A percentile compares a stretch with the other conserved stretches of the same genome.
Conservation (phyloP, 1,140 invertebrate genomes). For the Drosophila lacteicornis region DNA sequence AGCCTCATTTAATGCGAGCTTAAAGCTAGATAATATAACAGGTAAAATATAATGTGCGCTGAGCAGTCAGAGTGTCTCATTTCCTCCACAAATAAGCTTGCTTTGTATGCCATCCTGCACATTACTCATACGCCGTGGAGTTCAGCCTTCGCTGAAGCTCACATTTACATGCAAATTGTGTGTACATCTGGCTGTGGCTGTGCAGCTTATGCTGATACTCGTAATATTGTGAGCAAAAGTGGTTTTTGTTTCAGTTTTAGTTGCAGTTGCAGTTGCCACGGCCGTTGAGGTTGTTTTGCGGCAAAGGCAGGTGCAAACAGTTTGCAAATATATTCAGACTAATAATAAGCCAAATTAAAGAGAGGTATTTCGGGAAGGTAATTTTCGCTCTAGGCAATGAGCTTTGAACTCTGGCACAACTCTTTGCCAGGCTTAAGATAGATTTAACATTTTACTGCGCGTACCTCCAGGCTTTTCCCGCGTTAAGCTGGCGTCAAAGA, state of each 20-base stretch:
- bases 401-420: background rate
- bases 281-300: background rate
- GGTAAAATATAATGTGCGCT: too few relatives aligned
- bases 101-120: background rate
- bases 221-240: conserved; percentile 15
- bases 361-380: background rate
- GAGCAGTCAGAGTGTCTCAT: background rate
- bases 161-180: conserved; percentile 51
- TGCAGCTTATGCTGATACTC: conserved; percentile 24
- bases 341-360: conserved; percentile 15
- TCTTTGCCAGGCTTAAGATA: background rate
- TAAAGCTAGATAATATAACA: too few relatives aligned
- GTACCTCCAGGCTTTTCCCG: too few relatives aligned
- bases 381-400: background rate
- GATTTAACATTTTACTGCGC: background rate
- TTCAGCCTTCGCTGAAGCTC: background rate
- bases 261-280: conserved; percentile 8
- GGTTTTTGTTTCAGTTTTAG: conserved; percentile 3
- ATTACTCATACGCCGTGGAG: conserved; percentile 28
- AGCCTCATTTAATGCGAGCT: too few relatives aligned
- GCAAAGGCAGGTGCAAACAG: background rate
- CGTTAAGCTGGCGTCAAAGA: conserved; percentile 3
- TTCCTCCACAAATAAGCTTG: background rate
- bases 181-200: background rate
- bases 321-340: conserved; percentile 10